These are phyloP conservation scores for Parazoanthus darwini DNA, from an alignment of 92 coral and sea anemone genomes.

Conservation along the genomic window DNA sequence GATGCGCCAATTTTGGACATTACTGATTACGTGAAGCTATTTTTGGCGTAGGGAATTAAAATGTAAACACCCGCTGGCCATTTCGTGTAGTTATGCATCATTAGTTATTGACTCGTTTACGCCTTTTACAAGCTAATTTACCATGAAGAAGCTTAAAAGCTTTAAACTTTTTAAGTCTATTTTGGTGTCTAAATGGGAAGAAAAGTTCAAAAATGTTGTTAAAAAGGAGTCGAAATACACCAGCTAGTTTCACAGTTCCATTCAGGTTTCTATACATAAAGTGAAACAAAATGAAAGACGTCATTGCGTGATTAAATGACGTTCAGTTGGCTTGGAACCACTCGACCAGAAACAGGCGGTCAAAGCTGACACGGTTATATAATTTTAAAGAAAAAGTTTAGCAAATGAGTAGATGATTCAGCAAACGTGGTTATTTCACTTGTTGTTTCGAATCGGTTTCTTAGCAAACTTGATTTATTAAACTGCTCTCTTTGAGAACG, in stretches of 20 bases:
- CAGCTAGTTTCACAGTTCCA: no score
- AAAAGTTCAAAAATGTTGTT: no score
- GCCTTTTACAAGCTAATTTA: background rate
- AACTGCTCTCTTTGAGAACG: no score
- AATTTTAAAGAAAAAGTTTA: no score
- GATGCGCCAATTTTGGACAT: background rate
- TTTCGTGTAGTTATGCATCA: background rate
- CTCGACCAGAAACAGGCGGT: background rate
- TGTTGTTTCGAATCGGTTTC: no score
- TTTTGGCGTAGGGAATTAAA: background rate
- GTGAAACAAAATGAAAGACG: background rate
- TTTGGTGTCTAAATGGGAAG: background rate
- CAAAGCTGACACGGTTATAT: background rate
- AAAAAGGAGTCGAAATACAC: no score
- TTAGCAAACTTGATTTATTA: no score
- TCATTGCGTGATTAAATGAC: background rate
- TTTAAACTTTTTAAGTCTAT: no score
- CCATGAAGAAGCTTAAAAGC: background rate
- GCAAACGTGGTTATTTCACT: background rate
- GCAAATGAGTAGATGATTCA: background rate
- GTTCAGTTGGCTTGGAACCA: background rate
- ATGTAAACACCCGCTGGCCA: constrained; percentile 12
- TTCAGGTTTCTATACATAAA: background rate
- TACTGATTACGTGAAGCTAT: constrained; percentile 11
- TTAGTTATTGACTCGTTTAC: background rate